These are phyloP conservation scores for Meghimatium bilineatum DNA, from an alignment of 2,888 invertebrate genomes.

Conservation along the genomic window DNA sequence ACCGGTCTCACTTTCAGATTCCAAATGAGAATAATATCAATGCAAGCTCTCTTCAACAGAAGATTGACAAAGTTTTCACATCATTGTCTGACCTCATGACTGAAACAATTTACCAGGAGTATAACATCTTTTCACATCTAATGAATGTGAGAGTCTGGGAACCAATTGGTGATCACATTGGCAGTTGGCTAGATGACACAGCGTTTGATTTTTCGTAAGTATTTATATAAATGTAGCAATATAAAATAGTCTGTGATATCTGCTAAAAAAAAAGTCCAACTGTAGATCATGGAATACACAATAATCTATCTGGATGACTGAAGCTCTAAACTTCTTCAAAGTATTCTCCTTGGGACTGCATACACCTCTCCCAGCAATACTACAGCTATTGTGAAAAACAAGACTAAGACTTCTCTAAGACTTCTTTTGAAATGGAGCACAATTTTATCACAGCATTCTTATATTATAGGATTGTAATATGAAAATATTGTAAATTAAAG, in stretches of 20 bases:
- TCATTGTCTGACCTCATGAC: not conserved
- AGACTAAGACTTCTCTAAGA: too few species aligned
- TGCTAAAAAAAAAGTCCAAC: too few species aligned
- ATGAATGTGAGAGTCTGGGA: slow-evolving; percentile 48
- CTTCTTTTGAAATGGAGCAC: too few species aligned
- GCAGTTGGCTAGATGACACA: slow-evolving; percentile 18
- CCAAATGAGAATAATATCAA: not conserved
- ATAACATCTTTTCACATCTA: slow-evolving; percentile 15
- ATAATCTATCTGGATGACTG: too few species aligned
- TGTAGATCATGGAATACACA: too few species aligned
- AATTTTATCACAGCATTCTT: too few species aligned
- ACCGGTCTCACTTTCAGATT: not conserved
- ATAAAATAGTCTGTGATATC: not conserved
- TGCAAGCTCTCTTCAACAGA: not conserved
- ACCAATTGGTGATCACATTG: slow-evolving; percentile 14
- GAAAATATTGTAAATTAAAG: too few species aligned
- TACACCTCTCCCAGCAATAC: too few species aligned
- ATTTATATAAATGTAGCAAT: not conserved
- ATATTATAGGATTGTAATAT: too few species aligned
- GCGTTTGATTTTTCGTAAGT: slow-evolving; percentile 5
- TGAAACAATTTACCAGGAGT: not conserved
- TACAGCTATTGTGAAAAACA: too few species aligned
- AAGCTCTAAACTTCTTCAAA: too few species aligned
- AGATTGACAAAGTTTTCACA: slow-evolving; percentile 8
- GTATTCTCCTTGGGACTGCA: too few species aligned